Evolutionary conservation across 1,140 invertebrate genomes (phyloP).

Genomic region (Nasonia giraulti): DNA sequence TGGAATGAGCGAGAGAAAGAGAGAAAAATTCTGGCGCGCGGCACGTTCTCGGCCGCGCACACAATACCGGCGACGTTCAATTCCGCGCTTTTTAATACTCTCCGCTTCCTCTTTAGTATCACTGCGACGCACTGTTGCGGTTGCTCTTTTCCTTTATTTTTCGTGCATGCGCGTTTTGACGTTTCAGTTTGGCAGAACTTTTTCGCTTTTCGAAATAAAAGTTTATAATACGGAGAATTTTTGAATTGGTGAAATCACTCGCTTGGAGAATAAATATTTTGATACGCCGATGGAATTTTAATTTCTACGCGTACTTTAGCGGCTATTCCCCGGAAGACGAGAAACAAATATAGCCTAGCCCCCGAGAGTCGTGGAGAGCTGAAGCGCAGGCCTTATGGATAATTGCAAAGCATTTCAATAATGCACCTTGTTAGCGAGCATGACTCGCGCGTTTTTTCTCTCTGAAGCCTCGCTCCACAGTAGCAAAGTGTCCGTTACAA

Average conservation of each 20-base stretch:
- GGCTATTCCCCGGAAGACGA: neutral
- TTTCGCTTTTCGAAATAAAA: no score
- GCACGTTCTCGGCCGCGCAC: neutral
- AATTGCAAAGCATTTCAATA: slow-evolving; percentile 46
- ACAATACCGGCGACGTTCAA: slow-evolving; percentile 7
- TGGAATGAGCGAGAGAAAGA: neutral
- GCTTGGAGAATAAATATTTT: neutral
- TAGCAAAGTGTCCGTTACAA: slow-evolving; percentile 56
- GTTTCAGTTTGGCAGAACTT: no score
- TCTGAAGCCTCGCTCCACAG: slow-evolving; percentile 54
- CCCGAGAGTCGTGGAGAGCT: neutral
- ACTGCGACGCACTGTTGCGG: no score
- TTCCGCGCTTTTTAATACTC: slow-evolving; percentile 9
- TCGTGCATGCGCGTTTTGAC: no score
- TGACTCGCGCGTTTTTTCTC: slow-evolving; percentile 59
- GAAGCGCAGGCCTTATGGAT: slow-evolving; percentile 10
- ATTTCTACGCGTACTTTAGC: neutral
- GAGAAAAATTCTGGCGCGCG: slow-evolving; percentile 28
- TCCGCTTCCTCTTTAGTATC: neutral
- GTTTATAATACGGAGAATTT: no score
- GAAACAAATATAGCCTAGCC: neutral
- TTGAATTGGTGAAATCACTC: neutral
- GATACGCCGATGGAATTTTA: neutral
- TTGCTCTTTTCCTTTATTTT: neutral
- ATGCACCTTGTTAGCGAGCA: slow-evolving; percentile 65